phyloP scores from a whole-genome alignment of 2,113 vertebrate genomes.

The Oryzias melastigma region DNA sequence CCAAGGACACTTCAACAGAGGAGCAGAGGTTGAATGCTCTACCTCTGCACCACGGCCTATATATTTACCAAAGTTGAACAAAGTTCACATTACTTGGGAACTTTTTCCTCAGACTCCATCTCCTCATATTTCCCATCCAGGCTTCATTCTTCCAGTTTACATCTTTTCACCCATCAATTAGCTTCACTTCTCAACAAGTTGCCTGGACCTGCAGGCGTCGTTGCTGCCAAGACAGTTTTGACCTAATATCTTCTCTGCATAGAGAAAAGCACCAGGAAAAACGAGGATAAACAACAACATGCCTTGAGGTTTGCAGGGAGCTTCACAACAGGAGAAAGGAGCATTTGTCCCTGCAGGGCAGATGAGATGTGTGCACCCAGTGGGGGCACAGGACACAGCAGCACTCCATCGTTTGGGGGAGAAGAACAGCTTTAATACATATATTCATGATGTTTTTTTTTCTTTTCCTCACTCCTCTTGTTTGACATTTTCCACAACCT shows the following conservation, averaged over 20 bases:
- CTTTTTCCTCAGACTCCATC: conserved; percentile 4
- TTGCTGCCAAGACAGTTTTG: conserved; percentile 63
- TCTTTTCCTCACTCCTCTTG: conserved; percentile 26
- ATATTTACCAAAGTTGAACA: no score
- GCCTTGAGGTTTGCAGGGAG: conserved; percentile 46
- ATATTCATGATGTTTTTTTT: conserved; percentile 47
- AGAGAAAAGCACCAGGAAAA: conserved; percentile 15
- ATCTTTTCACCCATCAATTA: conserved; percentile 47
- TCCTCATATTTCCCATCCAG: conserved; percentile 1
- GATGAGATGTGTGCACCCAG: conserved; percentile 48
- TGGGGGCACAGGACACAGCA: conserved; percentile 51
- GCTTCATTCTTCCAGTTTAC: neutral
- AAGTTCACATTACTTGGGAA: no score
- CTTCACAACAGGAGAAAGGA: conserved; percentile 47
- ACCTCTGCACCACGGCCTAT: no score
- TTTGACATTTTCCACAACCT: conserved; percentile 28
- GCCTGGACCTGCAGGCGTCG: conserved; percentile 39
- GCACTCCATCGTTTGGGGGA: conserved; percentile 33
- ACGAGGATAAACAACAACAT: conserved; percentile 48
- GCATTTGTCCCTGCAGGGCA: conserved; percentile 57
- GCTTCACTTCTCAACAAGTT: conserved; percentile 60
- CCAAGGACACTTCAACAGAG: no score
- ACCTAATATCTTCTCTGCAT: conserved; percentile 70
- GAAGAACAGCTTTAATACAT: conserved; percentile 59
- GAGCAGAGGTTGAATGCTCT: no score